Evolutionary conservation across 1,140 invertebrate species (phyloP).

Genomic region (Drosophila miranda): DNA sequence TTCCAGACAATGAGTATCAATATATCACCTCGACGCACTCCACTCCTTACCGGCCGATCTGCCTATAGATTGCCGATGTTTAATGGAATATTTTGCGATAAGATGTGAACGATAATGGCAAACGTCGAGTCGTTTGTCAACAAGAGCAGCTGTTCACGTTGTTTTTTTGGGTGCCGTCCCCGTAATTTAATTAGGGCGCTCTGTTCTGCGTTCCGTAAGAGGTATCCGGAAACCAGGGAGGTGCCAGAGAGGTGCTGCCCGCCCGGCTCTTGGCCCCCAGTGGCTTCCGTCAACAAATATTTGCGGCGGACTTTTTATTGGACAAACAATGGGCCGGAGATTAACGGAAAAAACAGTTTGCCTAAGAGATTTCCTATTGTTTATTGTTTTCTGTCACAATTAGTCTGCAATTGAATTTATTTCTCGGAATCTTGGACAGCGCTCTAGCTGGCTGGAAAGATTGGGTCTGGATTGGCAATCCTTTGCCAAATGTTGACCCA

Average conservation of each 20-base stretch:
- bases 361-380: constrained; percentile 45
- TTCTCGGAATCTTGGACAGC: constrained; percentile 30
- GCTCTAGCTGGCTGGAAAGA: constrained; percentile 19
- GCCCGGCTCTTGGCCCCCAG: constrained; percentile 20
- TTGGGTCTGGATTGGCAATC: constrained; percentile 8
- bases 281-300: constrained; percentile 69
- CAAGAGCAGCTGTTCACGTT: constrained; percentile 45
- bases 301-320: constrained; percentile 46
- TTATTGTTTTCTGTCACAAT: constrained; percentile 44
- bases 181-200: constrained; percentile 66
- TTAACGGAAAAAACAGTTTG: constrained; percentile 72
- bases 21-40: not conserved
- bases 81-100: constrained; percentile 53
- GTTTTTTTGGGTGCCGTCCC: constrained; percentile 15
- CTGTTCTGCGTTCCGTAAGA: constrained; percentile 2
- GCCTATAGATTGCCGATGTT: constrained; percentile 28
- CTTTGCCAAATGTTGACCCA: constrained; percentile 2
- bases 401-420: constrained; percentile 30
- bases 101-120: constrained; percentile 68
- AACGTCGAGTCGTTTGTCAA: constrained; percentile 41
- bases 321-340: constrained; percentile 52
- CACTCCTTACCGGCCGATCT: not conserved
- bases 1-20: constrained; percentile 8
- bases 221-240: constrained; percentile 49
- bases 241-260: constrained; percentile 39